Evolutionary conservation across 2,888 invertebrate genomes (phyloP).

Genomic region (Gasteruption jaculator): DNA sequence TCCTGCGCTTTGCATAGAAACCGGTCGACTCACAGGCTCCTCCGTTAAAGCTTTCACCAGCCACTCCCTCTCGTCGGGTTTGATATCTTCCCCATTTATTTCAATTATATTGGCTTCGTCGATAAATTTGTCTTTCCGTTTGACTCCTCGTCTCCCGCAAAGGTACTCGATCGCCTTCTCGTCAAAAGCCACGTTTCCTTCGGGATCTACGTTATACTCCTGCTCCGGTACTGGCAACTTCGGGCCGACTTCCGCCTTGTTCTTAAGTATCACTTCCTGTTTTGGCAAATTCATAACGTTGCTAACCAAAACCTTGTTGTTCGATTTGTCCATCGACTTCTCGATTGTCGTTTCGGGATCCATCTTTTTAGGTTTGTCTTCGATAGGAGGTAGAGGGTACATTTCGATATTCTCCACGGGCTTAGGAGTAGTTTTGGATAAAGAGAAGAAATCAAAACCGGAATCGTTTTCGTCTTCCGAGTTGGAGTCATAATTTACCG

Average conservation of each 20-base stretch:
- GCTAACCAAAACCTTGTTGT: constrained; percentile 40
- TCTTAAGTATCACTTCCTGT: constrained; percentile 51
- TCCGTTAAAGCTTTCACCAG: constrained; percentile 75
- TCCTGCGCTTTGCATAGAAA: constrained; percentile 48
- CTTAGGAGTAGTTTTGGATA: constrained; percentile 26
- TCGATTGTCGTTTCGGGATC: too few relatives aligned
- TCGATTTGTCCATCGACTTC: not conserved
- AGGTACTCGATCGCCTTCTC: constrained; percentile 48
- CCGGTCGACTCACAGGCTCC: constrained; percentile 58
- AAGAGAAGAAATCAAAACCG: constrained; percentile 43
- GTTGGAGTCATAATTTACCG: constrained; percentile 39
- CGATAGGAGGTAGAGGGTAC: too few relatives aligned
- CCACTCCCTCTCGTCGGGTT: constrained; percentile 78
- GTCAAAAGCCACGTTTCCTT: constrained; percentile 46
- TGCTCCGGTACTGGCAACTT: constrained; percentile 48
- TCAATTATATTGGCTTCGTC: constrained; percentile 70
- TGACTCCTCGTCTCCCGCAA: constrained; percentile 48
- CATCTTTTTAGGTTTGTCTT: too few relatives aligned
- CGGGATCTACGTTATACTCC: constrained; percentile 47
- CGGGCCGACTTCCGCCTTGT: constrained; percentile 47
- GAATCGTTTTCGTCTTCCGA: constrained; percentile 44
- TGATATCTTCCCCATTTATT: constrained; percentile 74
- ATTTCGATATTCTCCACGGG: not conserved
- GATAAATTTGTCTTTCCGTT: constrained; percentile 53
- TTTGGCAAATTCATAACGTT: constrained; percentile 56